Evolutionary conservation across 2,113 vertebrate genomes (phyloP).

Genomic region (Notiomystis cincta): DNA sequence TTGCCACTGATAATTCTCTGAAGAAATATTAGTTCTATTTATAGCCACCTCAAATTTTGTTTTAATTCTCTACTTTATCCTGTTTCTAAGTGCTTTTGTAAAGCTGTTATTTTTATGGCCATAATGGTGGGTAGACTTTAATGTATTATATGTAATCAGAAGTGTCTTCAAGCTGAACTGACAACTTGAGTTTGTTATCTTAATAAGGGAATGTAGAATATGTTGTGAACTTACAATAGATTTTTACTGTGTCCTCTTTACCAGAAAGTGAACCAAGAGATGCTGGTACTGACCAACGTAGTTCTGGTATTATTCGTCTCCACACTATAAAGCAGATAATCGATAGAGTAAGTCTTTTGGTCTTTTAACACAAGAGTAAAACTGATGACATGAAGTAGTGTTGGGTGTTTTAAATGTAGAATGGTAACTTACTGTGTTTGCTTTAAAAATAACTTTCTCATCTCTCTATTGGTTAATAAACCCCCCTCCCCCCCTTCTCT

Average conservation of each 20-base stretch:
- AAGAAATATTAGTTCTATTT: not conserved
- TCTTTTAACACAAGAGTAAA: not conserved
- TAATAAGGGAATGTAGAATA: not conserved
- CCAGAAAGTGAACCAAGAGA: conserved; percentile 95
- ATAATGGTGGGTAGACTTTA: not conserved
- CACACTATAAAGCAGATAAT: conserved; percentile 99
- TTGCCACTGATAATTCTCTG: not conserved
- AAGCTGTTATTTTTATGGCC: not conserved
- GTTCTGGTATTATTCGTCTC: conserved; percentile 95
- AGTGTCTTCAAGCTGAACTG: not conserved
- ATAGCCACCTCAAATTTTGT: not conserved
- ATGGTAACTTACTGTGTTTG: not conserved
- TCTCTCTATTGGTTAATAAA: not conserved
- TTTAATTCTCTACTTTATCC: not conserved
- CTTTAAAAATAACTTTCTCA: not conserved
- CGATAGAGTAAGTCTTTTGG: conserved; percentile 83
- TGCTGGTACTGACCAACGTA: conserved; percentile 93
- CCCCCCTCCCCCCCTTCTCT: not conserved
- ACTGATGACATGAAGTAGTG: not conserved
- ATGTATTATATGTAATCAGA: not conserved
- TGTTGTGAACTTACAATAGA: not conserved
- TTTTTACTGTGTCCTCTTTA: conserved; percentile 21
- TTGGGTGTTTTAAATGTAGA: not conserved
- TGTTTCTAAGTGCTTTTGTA: not conserved
- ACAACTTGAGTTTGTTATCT: not conserved